Conservation (phyloP, 2,888 invertebrate genomes). For the Hirtodrosophila alboralis region DNA sequence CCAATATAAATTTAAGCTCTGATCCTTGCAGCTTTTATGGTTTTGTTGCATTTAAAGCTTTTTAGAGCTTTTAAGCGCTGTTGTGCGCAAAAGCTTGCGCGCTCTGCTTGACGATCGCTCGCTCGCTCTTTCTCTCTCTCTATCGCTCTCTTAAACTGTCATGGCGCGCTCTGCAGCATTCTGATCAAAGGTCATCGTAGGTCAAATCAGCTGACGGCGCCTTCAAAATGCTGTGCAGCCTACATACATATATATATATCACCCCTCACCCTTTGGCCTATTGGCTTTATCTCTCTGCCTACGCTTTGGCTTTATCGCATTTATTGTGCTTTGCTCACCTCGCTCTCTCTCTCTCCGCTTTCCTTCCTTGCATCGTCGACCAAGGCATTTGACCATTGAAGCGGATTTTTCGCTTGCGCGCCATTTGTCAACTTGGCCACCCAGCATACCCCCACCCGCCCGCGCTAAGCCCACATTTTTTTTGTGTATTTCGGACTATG, state of each 20-base stretch:
- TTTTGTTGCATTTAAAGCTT: not conserved
- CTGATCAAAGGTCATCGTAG: constrained; percentile 39
- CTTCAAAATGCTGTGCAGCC: constrained; percentile 1
- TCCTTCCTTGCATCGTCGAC: not conserved
- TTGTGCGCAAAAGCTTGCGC: constrained; percentile 7
- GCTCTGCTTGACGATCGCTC: constrained; percentile 4
- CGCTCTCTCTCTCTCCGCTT: constrained; percentile 1
- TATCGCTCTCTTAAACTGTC: not conserved
- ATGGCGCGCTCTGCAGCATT: constrained; percentile 1
- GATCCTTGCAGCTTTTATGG: too few species aligned
- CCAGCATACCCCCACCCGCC: constrained; percentile 1
- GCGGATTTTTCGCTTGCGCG: constrained; percentile 78
- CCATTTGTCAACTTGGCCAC: constrained; percentile 72
- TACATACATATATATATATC: not conserved
- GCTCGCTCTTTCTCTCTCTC: not conserved
- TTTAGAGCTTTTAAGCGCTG: not conserved
- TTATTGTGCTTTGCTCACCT: constrained; percentile 50
- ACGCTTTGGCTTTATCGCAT: constrained; percentile 38
- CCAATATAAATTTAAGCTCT: too few species aligned
- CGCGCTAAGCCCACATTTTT: constrained; percentile 4
- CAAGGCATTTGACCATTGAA: constrained; percentile 76
- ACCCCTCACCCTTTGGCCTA: not conserved
- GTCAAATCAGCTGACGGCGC: constrained; percentile 20
- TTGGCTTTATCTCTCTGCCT: constrained; percentile 42
- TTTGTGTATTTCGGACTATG: constrained; percentile 39